These are phyloP conservation scores for Frankliniella fusca DNA, from an alignment of 2,888 invertebrate genomes.

Conservation along the genomic window DNA sequence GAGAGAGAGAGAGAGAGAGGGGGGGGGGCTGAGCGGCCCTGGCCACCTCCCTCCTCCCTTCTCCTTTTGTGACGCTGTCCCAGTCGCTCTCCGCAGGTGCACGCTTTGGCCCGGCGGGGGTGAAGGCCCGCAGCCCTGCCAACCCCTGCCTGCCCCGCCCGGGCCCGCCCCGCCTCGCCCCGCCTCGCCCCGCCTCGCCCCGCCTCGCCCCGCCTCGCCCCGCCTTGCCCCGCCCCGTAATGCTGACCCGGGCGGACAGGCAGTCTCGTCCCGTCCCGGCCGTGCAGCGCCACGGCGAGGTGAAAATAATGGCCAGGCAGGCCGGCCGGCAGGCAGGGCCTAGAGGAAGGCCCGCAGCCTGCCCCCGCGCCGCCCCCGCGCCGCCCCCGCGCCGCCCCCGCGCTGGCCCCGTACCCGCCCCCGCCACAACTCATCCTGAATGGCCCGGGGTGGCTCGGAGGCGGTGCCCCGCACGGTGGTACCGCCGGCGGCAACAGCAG, in stretches of 20 bases:
- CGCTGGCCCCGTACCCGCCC: neutral
- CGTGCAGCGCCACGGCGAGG: neutral
- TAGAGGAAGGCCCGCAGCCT: neutral
- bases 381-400: neutral
- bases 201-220: neutral
- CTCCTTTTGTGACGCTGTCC: too few relatives aligned
- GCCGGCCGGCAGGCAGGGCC: too few relatives aligned
- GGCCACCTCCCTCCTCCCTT: too few relatives aligned
- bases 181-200: neutral
- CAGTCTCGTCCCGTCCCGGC: neutral
- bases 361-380: neutral
- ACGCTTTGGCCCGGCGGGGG: too few relatives aligned
- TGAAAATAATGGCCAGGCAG: neutral
- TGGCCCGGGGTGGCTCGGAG: neutral
- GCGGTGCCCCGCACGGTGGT: neutral
- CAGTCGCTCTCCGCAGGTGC: too few relatives aligned
- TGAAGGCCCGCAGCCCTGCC: too few relatives aligned
- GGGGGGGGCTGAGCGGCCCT: neutral
- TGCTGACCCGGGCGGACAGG: neutral
- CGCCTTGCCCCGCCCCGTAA: neutral
- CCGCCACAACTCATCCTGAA: slow-evolving; percentile 12
- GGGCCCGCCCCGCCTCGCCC: neutral
- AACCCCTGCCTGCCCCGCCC: neutral
- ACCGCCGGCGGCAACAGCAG: neutral
- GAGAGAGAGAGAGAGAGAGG: neutral